phyloP scores from a whole-genome alignment of 2,113 vertebrate genomes.

The Tragelaphus strepsiceros region DNA sequence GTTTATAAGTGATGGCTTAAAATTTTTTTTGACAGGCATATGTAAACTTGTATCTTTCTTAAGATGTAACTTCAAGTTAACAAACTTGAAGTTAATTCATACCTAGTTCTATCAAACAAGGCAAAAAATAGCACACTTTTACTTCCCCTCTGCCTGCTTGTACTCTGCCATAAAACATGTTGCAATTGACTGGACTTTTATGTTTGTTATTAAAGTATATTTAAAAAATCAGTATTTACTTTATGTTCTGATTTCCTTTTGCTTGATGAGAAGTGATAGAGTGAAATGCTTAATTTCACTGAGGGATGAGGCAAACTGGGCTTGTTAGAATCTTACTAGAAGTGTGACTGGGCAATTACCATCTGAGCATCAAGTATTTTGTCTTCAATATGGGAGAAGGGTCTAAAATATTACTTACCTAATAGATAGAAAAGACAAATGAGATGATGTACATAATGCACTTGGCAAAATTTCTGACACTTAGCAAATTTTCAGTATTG shows the following conservation, averaged over 20 bases:
- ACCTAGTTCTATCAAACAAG: neutral
- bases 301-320: neutral
- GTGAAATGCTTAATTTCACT: neutral
- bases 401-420: neutral
- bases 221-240: neutral
- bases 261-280: neutral
- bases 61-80: neutral
- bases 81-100: neutral
- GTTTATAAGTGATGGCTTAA: neutral
- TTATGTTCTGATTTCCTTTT: neutral
- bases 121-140: neutral
- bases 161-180: neutral
- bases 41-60: neutral
- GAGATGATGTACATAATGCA: neutral
- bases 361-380: neutral
- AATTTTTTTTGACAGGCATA: neutral
- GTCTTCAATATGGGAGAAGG: neutral
- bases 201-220: neutral
- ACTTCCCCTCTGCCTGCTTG: neutral
- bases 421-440: neutral
- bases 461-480: neutral
- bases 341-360: neutral
- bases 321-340: neutral
- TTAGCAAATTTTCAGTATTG: neutral
- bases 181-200: neutral